Evolutionary conservation across 2,888 invertebrate genomes (phyloP).

Genomic region (Polyommatus icarus): DNA sequence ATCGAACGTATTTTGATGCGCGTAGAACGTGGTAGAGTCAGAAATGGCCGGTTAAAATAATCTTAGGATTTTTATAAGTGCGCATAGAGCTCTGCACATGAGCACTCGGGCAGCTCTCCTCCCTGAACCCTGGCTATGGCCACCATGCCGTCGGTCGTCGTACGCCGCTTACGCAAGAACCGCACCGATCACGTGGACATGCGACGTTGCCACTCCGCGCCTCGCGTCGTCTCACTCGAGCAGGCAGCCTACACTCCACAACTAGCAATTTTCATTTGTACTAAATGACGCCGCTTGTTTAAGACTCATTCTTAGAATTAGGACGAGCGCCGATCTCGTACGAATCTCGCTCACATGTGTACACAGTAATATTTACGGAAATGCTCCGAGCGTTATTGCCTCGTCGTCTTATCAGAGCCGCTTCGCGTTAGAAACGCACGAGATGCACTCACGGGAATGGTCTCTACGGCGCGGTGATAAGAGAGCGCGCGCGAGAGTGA

Average conservation of each 20-base stretch:
- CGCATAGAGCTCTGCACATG: conserved; percentile 40
- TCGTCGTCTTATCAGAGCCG: conserved; percentile 25
- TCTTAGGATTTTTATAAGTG: background rate
- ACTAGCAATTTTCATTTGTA: conserved; percentile 73
- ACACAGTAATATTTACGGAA: conserved; percentile 46
- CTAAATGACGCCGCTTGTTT: conserved; percentile 73
- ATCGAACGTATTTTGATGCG: background rate
- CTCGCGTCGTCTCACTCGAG: conserved; percentile 60
- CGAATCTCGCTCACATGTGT: conserved; percentile 45
- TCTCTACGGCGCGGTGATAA: conserved; percentile 20
- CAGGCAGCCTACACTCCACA: conserved; percentile 61
- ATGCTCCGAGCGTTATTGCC: conserved; percentile 29
- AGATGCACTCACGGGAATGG: background rate
- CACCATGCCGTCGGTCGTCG: conserved; percentile 61
- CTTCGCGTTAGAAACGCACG: background rate
- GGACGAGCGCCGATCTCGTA: conserved; percentile 56
- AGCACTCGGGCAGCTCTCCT: conserved; percentile 47
- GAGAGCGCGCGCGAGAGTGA: conserved; percentile 44
- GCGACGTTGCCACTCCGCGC: conserved; percentile 71
- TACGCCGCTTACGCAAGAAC: conserved; percentile 77
- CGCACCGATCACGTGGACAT: conserved; percentile 72
- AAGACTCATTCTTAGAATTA: conserved; percentile 69
- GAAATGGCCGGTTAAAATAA: background rate
- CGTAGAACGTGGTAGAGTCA: background rate
- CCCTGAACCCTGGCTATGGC: conserved; percentile 45